Percentiles rank a stretch among this genome's conserved stretches.
phyloP scores from a whole-genome alignment of 2,888 invertebrate genomes.

The Ornithoptera priamus region DNA sequence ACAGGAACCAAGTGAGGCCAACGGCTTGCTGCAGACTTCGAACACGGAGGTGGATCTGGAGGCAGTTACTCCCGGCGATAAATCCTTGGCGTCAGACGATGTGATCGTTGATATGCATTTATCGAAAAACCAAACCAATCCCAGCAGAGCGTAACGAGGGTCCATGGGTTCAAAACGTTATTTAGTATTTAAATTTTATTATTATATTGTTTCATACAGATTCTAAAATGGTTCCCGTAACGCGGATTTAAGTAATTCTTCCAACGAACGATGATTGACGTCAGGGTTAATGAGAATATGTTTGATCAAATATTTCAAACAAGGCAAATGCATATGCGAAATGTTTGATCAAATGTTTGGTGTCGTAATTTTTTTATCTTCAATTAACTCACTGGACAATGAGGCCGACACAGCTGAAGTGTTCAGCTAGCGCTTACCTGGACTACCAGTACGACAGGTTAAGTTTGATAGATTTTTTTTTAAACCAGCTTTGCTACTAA shows the following conservation, averaged over 20 bases:
- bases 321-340: too few relatives aligned
- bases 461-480: too few relatives aligned
- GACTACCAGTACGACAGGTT: too few relatives aligned
- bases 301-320: too few relatives aligned
- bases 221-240: background rate
- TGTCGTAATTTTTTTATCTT: too few relatives aligned
- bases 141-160: slow-evolving; percentile 5
- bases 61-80: slow-evolving; percentile 63
- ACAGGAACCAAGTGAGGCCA: slow-evolving; percentile 63
- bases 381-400: too few relatives aligned
- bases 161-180: slow-evolving; percentile 22
- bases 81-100: slow-evolving; percentile 75
- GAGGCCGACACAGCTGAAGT: too few relatives aligned
- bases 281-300: too few relatives aligned
- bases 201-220: background rate
- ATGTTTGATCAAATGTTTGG: too few relatives aligned
- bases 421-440: too few relatives aligned
- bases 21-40: slow-evolving; percentile 72
- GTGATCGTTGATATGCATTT: slow-evolving; percentile 81
- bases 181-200: slow-evolving; percentile 22
- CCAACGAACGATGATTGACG: background rate
- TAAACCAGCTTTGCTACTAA: too few relatives aligned
- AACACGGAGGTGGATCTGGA: slow-evolving; percentile 70
- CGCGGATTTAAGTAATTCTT: background rate
- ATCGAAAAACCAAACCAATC: slow-evolving; percentile 40